Evolutionary conservation across 2,888 invertebrate genomes (phyloP).

Genomic region (Hirudinaria manillensis): DNA sequence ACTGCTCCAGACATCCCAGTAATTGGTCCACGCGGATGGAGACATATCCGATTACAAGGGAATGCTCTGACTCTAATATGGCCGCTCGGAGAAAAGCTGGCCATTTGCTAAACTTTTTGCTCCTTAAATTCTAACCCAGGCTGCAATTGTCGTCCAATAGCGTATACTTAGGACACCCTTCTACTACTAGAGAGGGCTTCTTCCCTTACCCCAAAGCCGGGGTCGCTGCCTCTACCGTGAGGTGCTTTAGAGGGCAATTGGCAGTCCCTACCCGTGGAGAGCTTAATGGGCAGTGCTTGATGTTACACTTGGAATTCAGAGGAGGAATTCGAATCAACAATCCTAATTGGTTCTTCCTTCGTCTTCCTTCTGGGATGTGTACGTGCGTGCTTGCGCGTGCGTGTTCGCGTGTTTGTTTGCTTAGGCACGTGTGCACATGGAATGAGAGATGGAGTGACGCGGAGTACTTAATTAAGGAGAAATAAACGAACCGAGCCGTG

Average conservation of each 20-base stretch:
- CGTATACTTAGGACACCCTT: too few species aligned
- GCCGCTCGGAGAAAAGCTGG: not conserved
- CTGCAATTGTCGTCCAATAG: too few species aligned
- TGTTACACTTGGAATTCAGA: constrained; percentile 4
- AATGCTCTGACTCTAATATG: constrained; percentile 3
- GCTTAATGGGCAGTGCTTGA: not conserved
- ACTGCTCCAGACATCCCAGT: not conserved
- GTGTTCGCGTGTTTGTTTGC: not conserved
- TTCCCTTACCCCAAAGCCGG: too few species aligned
- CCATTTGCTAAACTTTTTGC: too few species aligned
- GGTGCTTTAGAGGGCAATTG: too few species aligned
- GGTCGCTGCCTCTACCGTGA: too few species aligned
- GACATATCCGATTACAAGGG: constrained; percentile 4
- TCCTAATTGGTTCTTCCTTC: not conserved
- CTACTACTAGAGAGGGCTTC: too few species aligned
- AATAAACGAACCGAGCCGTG: too few species aligned
- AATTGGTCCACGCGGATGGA: constrained; percentile 18
- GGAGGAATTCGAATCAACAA: not conserved
- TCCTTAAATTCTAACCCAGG: too few species aligned
- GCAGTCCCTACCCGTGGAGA: too few species aligned
- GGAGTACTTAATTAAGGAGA: too few species aligned
- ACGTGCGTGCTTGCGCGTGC: not conserved
- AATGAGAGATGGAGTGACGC: too few species aligned
- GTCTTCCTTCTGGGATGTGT: not conserved
- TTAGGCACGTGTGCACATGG: not conserved